Conservation (phyloP, 1,140 invertebrate genomes). For the Drosophila insularis region DNA sequence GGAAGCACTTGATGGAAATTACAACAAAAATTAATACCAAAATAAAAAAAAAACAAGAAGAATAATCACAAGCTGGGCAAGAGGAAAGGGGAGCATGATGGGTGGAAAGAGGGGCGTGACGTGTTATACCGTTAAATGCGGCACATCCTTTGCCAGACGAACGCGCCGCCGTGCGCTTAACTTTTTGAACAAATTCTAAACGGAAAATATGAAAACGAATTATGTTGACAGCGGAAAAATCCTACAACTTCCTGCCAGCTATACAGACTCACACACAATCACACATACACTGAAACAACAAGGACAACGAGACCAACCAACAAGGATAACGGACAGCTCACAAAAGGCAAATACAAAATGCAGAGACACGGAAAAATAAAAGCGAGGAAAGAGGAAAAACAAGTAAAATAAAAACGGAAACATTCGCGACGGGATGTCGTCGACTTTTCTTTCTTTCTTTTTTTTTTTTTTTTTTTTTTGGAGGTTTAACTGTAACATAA, state of each 20-base stretch:
- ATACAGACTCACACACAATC: background rate
- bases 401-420: slow-evolving; percentile 53
- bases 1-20: slow-evolving; percentile 48
- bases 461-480: slow-evolving; percentile 18
- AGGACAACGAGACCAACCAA: slow-evolving; percentile 21
- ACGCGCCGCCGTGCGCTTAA: slow-evolving; percentile 44
- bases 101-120: slow-evolving; percentile 24
- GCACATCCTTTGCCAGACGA: slow-evolving; percentile 71
- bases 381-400: slow-evolving; percentile 18
- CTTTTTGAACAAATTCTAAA: slow-evolving; percentile 78
- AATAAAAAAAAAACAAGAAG: slow-evolving; percentile 28
- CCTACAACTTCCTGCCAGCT: slow-evolving; percentile 73
- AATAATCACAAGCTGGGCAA: slow-evolving; percentile 19
- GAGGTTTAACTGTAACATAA: slow-evolving; percentile 34
- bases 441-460: slow-evolving; percentile 20
- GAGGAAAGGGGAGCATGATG: background rate
- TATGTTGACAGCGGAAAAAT: slow-evolving; percentile 81
- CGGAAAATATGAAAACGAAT: slow-evolving; percentile 80
- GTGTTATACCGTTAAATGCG: slow-evolving; percentile 57
- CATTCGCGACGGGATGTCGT: slow-evolving; percentile 67
- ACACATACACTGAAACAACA: slow-evolving; percentile 14
- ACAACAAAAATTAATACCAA: slow-evolving; percentile 54
- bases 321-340: slow-evolving; percentile 18
- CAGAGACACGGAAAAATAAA: slow-evolving; percentile 16
- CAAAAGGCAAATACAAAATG: slow-evolving; percentile 44